Evolutionary conservation across 1,140 invertebrate genomes (phyloP).

Genomic region (Leptestheria dahalacensis): DNA sequence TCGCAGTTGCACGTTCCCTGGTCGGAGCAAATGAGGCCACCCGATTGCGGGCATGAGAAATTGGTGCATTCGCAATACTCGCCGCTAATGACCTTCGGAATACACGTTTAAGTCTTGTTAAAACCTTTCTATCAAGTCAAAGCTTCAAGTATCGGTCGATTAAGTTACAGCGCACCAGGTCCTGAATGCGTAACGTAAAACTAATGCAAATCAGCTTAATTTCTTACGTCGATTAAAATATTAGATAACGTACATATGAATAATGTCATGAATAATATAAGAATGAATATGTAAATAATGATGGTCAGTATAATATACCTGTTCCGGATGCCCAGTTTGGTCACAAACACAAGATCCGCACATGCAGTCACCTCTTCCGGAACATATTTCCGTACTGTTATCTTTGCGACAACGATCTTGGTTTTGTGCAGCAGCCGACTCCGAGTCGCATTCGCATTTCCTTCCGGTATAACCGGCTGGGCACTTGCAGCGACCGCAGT

Average conservation of each 20-base stretch:
- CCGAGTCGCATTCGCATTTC: not conserved
- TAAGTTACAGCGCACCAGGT: too few relatives aligned
- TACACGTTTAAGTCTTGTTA: too few relatives aligned
- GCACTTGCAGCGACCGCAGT: not conserved
- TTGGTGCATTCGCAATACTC: slow-evolving; percentile 38
- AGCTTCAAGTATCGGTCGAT: too few relatives aligned
- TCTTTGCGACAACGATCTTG: not conserved
- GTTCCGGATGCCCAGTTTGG: not conserved
- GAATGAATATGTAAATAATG: not conserved
- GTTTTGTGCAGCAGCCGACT: not conserved
- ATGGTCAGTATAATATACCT: not conserved
- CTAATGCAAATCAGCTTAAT: too few relatives aligned
- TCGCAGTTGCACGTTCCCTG: slow-evolving; percentile 44
- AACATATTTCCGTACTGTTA: not conserved
- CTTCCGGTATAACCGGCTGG: not conserved
- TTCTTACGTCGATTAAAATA: too few relatives aligned
- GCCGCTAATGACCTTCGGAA: slow-evolving; percentile 29
- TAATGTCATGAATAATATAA: too few relatives aligned
- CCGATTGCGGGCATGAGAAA: slow-evolving; percentile 33
- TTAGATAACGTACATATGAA: too few relatives aligned
- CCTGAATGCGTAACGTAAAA: too few relatives aligned
- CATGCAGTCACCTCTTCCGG: not conserved
- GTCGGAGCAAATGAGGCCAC: slow-evolving; percentile 34
- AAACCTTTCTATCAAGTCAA: too few relatives aligned
- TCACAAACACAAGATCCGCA: not conserved